Percentiles rank a stretch among this genome's conserved stretches.
Conservation (phyloP, 2,888 invertebrate genomes). For the Drosophila sordidula region DNA sequence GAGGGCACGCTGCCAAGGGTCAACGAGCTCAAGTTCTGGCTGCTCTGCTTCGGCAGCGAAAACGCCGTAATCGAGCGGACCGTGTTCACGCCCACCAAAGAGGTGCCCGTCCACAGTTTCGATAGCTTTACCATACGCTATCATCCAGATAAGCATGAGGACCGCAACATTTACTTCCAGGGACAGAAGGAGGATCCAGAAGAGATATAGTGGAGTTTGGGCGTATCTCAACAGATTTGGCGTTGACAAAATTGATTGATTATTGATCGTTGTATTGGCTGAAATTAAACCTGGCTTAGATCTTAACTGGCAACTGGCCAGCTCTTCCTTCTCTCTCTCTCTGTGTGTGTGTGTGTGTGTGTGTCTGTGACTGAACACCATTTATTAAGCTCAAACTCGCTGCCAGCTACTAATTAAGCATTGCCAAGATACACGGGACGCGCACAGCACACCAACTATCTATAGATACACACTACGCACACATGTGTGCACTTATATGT, state of each 20-base stretch:
- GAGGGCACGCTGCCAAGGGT: constrained; percentile 87
- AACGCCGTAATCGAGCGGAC: constrained; percentile 89
- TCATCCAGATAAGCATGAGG: constrained; percentile 15
- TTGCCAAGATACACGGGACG: constrained; percentile 30
- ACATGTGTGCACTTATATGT: not conserved
- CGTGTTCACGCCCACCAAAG: constrained; percentile 88
- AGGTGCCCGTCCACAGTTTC: constrained; percentile 86
- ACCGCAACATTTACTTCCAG: no score
- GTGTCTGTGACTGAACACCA: constrained; percentile 32
- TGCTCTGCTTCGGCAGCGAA: constrained; percentile 90
- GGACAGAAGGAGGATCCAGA: no score
- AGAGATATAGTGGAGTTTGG: no score
- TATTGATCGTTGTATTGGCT: constrained; percentile 10
- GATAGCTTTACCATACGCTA: constrained; percentile 86
- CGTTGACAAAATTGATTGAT: constrained; percentile 37
- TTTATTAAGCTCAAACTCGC: constrained; percentile 56
- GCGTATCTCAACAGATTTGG: not conserved
- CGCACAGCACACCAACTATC: constrained; percentile 7
- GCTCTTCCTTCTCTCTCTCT: no score
- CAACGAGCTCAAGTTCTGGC: constrained; percentile 86
- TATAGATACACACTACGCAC: not conserved
- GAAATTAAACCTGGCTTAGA: constrained; percentile 26
- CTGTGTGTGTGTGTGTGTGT: not conserved
- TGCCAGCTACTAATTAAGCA: constrained; percentile 70
- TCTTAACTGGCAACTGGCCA: not conserved